A percentile compares a stretch with the other conserved stretches of the same genome.
Evolutionary conservation across 2,797 vertebrate species (phyloP).

Genomic region (Rhynchonycteris naso): DNA sequence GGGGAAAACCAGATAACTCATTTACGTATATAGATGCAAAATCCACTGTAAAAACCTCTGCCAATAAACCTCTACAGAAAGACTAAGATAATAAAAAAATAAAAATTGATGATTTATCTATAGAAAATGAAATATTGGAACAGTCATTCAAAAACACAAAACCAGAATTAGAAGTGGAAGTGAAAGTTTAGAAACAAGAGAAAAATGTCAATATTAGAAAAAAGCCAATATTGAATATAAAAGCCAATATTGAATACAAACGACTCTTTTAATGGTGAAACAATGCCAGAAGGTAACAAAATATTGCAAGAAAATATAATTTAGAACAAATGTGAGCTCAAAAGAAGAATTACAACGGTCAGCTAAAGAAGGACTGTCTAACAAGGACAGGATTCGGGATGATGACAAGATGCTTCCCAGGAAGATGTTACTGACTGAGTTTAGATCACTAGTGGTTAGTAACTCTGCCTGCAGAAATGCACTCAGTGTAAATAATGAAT

Average conservation of each 20-base stretch:
- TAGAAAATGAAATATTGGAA: conserved; percentile 82
- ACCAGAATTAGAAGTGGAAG: conserved; percentile 58
- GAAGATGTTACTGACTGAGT: too few species aligned
- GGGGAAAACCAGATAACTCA: conserved; percentile 31
- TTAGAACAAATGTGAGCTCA: conserved; percentile 64
- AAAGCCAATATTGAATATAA: conserved; percentile 72
- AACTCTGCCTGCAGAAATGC: too few species aligned
- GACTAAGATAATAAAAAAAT: conserved; percentile 86
- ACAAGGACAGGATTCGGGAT: conserved; percentile 64
- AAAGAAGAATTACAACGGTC: conserved; percentile 67
- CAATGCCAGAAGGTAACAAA: conserved; percentile 23
- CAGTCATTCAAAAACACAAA: conserved; percentile 80
- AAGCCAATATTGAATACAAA: conserved; percentile 18
- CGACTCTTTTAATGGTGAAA: conserved; percentile 11
- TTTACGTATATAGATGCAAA: conserved; percentile 10
- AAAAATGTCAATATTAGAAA: conserved; percentile 57
- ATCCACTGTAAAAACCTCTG: neutral
- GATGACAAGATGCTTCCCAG: conserved; percentile 70
- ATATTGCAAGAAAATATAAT: conserved; percentile 69
- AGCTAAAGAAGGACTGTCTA: conserved; percentile 72
- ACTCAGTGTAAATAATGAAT: too few species aligned
- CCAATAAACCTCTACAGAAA: conserved; percentile 63
- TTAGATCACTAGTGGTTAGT: too few species aligned
- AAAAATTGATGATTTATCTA: conserved; percentile 85
- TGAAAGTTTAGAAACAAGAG: conserved; percentile 81